phyloP scores from a whole-genome alignment of 2,888 invertebrate species.

The Rotaria macrura region DNA sequence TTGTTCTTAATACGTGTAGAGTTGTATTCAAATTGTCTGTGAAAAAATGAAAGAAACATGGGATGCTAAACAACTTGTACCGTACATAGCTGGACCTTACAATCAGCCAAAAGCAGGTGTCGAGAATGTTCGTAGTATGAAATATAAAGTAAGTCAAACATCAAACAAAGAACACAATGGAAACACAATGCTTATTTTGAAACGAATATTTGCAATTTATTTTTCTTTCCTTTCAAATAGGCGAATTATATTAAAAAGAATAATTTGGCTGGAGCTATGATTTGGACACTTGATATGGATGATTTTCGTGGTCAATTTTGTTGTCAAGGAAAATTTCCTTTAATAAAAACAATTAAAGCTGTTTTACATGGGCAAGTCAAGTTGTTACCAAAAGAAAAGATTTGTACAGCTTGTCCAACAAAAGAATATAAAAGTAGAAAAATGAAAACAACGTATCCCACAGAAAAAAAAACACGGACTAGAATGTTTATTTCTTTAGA shows the following conservation, averaged over 20 bases:
- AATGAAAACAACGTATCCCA: too few species aligned
- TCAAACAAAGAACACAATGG: neutral
- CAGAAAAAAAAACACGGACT: too few species aligned
- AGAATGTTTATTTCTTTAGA: neutral
- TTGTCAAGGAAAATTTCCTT: conserved; percentile 33
- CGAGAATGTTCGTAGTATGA: conserved; percentile 34
- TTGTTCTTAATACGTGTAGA: too few species aligned
- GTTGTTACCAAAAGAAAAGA: conserved; percentile 27
- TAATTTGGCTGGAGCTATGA: conserved; percentile 81
- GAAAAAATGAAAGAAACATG: conserved; percentile 36
- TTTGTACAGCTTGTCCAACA: conserved; percentile 31
- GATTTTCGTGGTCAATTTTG: conserved; percentile 34
- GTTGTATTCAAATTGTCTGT: conserved; percentile 34
- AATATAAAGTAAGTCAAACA: conserved; percentile 27
- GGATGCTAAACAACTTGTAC: conserved; percentile 51
- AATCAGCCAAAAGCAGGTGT: conserved; percentile 34
- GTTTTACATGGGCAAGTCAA: conserved; percentile 27
- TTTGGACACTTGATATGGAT: conserved; percentile 57
- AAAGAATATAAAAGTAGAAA: conserved; percentile 28
- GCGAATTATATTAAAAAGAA: conserved; percentile 74
- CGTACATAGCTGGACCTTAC: conserved; percentile 35
- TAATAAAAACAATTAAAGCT: conserved; percentile 33
- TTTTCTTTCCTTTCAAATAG: neutral
- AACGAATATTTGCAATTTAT: too few species aligned
- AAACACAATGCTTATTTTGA: neutral